Evolutionary conservation across 2,113 vertebrate genomes (phyloP).

Genomic region (Gasterosteus nipponicus): DNA sequence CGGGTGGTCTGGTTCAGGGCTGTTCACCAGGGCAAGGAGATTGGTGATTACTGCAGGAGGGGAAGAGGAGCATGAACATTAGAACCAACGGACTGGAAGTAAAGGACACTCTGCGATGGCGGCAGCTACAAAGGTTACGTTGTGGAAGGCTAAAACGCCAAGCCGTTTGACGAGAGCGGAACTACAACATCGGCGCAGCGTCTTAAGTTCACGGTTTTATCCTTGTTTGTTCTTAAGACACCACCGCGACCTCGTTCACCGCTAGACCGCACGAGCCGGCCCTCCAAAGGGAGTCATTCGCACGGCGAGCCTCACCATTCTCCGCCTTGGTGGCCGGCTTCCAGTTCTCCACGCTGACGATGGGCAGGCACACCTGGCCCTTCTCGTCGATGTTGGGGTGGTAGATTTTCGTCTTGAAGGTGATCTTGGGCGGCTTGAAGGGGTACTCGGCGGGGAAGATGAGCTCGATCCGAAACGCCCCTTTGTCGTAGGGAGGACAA

Average conservation of each 20-base stretch:
- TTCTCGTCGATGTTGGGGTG: slow-evolving; percentile 99
- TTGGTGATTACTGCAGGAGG: slow-evolving; percentile 88
- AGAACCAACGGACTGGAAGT: no score
- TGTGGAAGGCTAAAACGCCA: no score
- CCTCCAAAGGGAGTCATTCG: no score
- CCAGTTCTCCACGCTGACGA: slow-evolving; percentile 99
- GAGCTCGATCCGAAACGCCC: slow-evolving; percentile 97
- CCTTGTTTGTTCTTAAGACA: no score
- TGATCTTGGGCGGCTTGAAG: slow-evolving; percentile 98
- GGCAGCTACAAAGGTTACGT: no score
- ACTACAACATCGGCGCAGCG: no score
- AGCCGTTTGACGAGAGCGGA: no score
- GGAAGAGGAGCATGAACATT: no score
- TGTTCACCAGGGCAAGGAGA: slow-evolving; percentile 93
- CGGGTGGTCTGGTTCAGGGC: slow-evolving; percentile 94
- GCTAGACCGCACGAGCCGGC: no score
- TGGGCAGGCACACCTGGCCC: slow-evolving; percentile 96
- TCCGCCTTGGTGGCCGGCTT: slow-evolving; percentile 96
- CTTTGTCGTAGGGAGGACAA: slow-evolving; percentile 96
- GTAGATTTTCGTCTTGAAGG: slow-evolving; percentile 99
- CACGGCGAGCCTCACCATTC: slow-evolving; percentile 85
- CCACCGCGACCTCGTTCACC: no score
- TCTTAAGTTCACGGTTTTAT: no score
- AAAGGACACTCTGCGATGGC: no score
- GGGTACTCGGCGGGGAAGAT: slow-evolving; percentile 97